Base-by-base conservation (phyloP, 2,888 invertebrate species). In the Lutraria lutraria region DNA sequence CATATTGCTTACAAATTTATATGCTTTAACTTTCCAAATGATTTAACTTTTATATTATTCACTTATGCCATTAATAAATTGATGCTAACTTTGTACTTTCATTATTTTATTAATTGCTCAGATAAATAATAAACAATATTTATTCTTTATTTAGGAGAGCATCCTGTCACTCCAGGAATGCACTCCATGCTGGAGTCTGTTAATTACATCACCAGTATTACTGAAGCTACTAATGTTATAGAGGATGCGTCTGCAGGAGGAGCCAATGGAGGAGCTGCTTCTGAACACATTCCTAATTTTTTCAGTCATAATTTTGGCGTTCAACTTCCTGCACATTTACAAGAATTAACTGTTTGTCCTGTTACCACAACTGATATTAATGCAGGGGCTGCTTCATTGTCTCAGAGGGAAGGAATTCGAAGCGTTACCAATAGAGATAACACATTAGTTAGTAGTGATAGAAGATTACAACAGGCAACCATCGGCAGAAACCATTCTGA, bases 131-230 rank as follows among this genome's bases (percentile, higher is more conserved):
- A 43, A 43, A 43, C 43, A 43, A 43, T 8, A 43, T 4, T 43
- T 43, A 43, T 43, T 43, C 43, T 43, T 34, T 79, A 84, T 81
- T 76, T 83, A 88, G 88, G 43, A 0, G 80, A 86, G 21, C 53
- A 25, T 29, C 25, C 63, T 25, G 53, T 54, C 31, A 43, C 54
- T 16, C 56, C n/a, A 0, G 85, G 76, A 10, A 76, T 60, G 34
- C 86, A 86, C 54, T 88, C 88, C n/a, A 83, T 88, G 0, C 25
- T 88, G 63, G 82, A 72, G 34, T 82, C 88, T 0, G 34, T 85
- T n/a, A 76, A 76, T 25, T 31, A n/a, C 15, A 34, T 72, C 6
- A 31, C 13, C 16, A 76, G 34, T 15, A 15, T 76, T 1, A 16
- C 34, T 16, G 31, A 31, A 16, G 56, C 82, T 15, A 83, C 82